These are phyloP conservation scores for Microplitis mediator DNA, from an alignment of 1,140 invertebrate genomes.

Conservation along the genomic window DNA sequence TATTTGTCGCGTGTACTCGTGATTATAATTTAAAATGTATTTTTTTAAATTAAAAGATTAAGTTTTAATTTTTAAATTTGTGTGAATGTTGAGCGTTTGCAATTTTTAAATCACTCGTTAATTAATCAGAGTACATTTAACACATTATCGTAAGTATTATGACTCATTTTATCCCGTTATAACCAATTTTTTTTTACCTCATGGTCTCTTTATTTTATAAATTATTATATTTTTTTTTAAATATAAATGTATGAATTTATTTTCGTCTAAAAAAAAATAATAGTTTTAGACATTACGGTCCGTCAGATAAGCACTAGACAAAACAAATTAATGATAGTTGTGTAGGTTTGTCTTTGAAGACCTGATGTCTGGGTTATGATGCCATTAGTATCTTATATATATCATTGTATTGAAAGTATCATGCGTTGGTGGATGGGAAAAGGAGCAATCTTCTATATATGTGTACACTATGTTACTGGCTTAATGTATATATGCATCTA, in stretches of 20 bases:
- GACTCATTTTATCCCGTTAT: conserved; percentile 8
- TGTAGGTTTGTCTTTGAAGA: neutral
- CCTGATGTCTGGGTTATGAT: neutral
- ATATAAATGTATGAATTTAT: neutral
- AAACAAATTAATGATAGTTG: neutral
- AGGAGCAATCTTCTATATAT: neutral
- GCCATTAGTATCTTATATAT: neutral
- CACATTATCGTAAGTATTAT: no score
- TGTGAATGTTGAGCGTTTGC: no score
- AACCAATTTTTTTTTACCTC: neutral
- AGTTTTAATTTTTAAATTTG: no score
- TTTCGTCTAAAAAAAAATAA: neutral
- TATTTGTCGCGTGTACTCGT: no score
- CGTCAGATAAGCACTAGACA: neutral
- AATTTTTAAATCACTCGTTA: no score
- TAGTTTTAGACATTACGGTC: no score
- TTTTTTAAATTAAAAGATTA: no score
- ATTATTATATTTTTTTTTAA: neutral
- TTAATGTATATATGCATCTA: no score
- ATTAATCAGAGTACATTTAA: no score
- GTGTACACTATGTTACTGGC: neutral
- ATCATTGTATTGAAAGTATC: neutral
- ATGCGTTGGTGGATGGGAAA: neutral
- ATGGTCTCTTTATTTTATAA: neutral
- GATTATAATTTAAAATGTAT: no score